Percentiles rank a stretch among this genome's conserved stretches.
Conservation (phyloP, 2,113 vertebrate genomes). For the Crotalus helleri region DNA sequence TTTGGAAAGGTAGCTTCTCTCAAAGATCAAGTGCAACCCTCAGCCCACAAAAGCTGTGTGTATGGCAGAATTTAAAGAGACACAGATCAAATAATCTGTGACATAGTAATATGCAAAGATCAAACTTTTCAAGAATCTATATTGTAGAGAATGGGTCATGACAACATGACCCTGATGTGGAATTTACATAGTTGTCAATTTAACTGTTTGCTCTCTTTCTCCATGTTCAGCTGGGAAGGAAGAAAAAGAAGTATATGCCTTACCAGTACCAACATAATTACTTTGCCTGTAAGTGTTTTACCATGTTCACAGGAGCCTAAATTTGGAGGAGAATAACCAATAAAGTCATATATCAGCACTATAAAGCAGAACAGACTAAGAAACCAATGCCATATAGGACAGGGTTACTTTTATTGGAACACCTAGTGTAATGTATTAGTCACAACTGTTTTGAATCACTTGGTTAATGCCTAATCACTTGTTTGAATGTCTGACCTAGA, state of each 20-base stretch:
- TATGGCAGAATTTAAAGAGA: not conserved
- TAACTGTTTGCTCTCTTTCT: not conserved
- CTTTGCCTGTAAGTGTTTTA: slow-evolving; percentile 72
- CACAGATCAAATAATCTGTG: not conserved
- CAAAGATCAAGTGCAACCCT: not conserved
- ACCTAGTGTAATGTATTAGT: not conserved
- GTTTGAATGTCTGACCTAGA: not conserved
- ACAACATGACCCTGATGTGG: not conserved
- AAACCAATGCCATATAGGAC: not conserved
- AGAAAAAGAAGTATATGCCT: slow-evolving; percentile 81
- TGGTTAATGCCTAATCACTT: not conserved
- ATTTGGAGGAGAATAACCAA: not conserved
- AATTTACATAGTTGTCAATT: not conserved
- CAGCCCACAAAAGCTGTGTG: not conserved
- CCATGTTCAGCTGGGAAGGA: slow-evolving; percentile 74
- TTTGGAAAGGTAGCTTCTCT: not conserved
- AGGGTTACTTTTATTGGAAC: not conserved
- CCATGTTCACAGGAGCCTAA: not conserved
- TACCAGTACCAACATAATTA: slow-evolving; percentile 82
- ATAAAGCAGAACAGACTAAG: not conserved
- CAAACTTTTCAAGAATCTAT: not conserved
- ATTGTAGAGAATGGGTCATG: not conserved
- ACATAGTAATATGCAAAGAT: not conserved
- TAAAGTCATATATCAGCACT: not conserved
- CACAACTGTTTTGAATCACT: not conserved